Conservation (phyloP, 2,888 invertebrate genomes). For the Limnephilus marmoratus region DNA sequence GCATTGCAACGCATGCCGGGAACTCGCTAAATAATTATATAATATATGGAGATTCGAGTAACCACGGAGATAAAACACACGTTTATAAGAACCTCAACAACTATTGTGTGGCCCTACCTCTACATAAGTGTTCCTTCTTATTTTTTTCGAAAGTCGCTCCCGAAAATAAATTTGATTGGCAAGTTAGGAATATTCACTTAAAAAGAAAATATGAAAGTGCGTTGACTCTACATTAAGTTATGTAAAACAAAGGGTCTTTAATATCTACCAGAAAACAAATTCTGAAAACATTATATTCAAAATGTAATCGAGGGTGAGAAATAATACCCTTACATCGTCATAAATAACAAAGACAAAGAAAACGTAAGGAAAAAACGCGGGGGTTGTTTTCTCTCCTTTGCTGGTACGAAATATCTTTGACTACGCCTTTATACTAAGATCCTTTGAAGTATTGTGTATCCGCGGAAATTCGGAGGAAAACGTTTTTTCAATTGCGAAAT, state of each 20-base stretch:
- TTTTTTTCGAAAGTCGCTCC: too few relatives aligned
- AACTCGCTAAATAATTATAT: too few relatives aligned
- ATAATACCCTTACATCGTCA: background rate
- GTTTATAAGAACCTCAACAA: too few relatives aligned
- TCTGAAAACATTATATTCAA: background rate
- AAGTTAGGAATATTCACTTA: too few relatives aligned
- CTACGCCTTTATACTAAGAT: constrained; percentile 29
- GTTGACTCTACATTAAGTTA: background rate
- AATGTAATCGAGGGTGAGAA: background rate
- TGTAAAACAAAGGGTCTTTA: background rate
- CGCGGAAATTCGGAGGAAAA: constrained; percentile 20
- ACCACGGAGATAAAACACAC: too few relatives aligned
- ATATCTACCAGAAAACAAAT: background rate
- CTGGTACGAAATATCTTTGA: constrained; percentile 13
- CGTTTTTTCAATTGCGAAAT: constrained; percentile 24
- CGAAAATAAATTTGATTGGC: too few relatives aligned
- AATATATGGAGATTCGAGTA: too few relatives aligned
- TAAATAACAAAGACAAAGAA: constrained; percentile 43
- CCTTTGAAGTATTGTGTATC: constrained; percentile 36
- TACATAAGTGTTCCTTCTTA: too few relatives aligned
- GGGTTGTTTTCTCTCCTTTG: constrained; percentile 4
- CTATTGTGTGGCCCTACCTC: too few relatives aligned
- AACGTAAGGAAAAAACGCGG: constrained; percentile 36
- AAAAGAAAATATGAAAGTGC: background rate
- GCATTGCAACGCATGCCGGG: too few relatives aligned